Base-by-base conservation (phyloP, 1,140 invertebrate species). In the Campoletis sonorensis region DNA sequence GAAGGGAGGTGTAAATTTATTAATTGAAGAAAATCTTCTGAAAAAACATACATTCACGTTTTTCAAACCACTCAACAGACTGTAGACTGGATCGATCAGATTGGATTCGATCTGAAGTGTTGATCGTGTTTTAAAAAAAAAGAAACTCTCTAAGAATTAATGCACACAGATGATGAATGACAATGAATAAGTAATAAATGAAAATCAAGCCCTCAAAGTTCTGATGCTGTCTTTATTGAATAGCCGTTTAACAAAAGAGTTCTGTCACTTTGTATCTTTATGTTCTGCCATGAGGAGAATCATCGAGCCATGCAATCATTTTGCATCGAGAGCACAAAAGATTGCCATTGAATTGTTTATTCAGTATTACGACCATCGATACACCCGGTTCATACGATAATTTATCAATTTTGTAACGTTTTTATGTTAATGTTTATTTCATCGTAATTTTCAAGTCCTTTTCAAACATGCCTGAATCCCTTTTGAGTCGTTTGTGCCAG, bases 241-340 rank as follows among this genome's bases (percentile, higher is more conserved):
- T 58, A 40, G 40, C 54, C 67, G 27, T 40, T 81, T 61, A 67
- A 81, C 73, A 73, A 81, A 73, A 37, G 79, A 79, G 27, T 76
- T 82, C 81, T 80, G 37, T 37, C 81, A 70, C 82, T 83, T 79
- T 27, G 75, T 73, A 72, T 79, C 72, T 73, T 81, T 72, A 45
- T 10, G 10, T 72, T 72, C 40, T 45, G 21, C 33, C 70, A 72
- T 21, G 37, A 85, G 54, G 81, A 85, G 33, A 71, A 73, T 45
- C 71, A 73, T 21, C 71, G 18, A 40, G 40, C 71, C 33, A 15
- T 37, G 23, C 71, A 37, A 73, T n/a, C 18, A 1, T 40, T 72
- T 37, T 21, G 33, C 33, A n/a, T 71, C 68, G 68, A 73, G 37
- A 73, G 51, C 15, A 73, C 8, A 73, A 7, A 23, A n/a, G 33